A percentile compares a stretch with the other conserved stretches of the same genome.
Evolutionary conservation across 2,888 invertebrate species (phyloP).

Genomic region (Helobdella robusta): DNA sequence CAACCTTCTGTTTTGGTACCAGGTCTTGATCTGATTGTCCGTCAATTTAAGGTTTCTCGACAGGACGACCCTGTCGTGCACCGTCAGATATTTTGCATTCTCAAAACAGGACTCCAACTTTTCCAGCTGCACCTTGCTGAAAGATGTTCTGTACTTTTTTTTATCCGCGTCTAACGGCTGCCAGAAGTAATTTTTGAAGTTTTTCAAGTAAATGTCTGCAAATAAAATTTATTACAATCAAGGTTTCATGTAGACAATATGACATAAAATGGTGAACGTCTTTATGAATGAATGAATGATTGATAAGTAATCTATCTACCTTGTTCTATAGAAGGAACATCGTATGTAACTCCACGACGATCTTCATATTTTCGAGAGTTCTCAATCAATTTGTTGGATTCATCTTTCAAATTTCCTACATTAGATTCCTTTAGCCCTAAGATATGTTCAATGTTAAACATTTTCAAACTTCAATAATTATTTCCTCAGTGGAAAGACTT

Average conservation of each 20-base stretch:
- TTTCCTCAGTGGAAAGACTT: too few relatives aligned
- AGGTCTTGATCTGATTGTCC: slow-evolving; percentile 89
- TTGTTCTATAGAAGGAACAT: too few relatives aligned
- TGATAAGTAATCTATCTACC: too few relatives aligned
- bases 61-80: slow-evolving; percentile 82
- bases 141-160: slow-evolving; percentile 16
- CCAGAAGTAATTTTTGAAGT: not conserved
- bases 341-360: too few relatives aligned
- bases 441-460: not conserved
- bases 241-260: too few relatives aligned
- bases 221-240: too few relatives aligned
- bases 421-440: too few relatives aligned
- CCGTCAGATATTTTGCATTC: slow-evolving; percentile 84
- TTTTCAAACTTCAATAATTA: not conserved
- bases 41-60: slow-evolving; percentile 78
- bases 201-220: not conserved
- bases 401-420: too few relatives aligned
- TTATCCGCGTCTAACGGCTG: not conserved
- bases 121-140: slow-evolving; percentile 1
- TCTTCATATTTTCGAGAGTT: too few relatives aligned
- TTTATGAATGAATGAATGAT: too few relatives aligned
- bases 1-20: slow-evolving; percentile 81
- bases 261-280: too few relatives aligned
- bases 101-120: slow-evolving; percentile 56
- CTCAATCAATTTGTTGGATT: too few relatives aligned